Evolutionary conservation across 2,888 invertebrate species (phyloP).

Genomic region (Alsophila aescularia): DNA sequence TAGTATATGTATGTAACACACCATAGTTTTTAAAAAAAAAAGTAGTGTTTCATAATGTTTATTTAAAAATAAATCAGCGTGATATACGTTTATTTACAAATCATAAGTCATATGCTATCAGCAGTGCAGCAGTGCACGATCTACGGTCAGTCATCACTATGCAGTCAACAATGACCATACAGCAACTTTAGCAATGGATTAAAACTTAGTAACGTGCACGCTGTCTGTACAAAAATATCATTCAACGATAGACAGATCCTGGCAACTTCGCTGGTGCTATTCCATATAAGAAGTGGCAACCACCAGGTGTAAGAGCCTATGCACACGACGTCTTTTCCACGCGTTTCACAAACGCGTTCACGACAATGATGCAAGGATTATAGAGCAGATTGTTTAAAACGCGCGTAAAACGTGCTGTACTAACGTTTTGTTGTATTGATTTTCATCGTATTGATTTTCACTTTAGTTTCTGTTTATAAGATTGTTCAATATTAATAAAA

Average conservation of each 20-base stretch:
- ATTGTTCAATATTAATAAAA: no score
- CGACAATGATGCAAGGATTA: no score
- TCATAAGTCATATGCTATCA: conserved; percentile 38
- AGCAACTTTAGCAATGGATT: background rate
- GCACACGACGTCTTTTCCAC: no score
- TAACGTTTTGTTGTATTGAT: no score
- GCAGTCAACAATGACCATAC: background rate
- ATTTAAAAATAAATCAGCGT: conserved; percentile 73
- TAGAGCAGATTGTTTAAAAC: no score
- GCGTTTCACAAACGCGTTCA: no score
- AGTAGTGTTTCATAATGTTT: conserved; percentile 66
- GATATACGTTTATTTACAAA: conserved; percentile 75
- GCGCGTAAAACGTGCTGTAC: no score
- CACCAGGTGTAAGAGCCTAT: no score
- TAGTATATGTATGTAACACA: no score
- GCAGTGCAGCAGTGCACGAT: conserved; percentile 38
- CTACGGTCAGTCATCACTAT: conserved; percentile 7
- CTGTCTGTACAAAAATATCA: background rate
- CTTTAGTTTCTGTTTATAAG: no score
- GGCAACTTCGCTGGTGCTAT: background rate
- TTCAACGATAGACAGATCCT: background rate
- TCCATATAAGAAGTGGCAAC: background rate
- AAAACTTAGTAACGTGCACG: background rate
- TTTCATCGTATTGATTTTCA: no score
- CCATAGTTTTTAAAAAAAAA: no score